Base-by-base conservation (phyloP, 1,140 invertebrate genomes). In the Zaprionus davidi region DNA sequence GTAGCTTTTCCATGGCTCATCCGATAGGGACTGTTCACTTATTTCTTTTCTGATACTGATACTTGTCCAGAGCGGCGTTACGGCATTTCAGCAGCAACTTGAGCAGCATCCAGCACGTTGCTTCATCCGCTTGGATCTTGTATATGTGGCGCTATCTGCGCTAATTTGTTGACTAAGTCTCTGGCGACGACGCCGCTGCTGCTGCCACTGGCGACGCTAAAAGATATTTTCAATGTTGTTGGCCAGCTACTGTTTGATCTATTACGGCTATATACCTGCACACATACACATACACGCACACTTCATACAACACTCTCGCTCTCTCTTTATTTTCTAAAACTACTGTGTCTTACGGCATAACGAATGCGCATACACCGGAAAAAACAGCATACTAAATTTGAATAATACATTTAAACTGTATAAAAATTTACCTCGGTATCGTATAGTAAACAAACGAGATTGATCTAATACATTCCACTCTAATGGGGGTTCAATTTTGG, bases 161-260 rank as follows among this genome's bases (percentile, higher is more conserved):
- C 58, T 75, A 71, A 71, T 75, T 58, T 64, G 67, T 49, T 22
- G 31, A 74, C 71, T 74, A 60, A 55, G 53, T 20, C 36, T n/a
- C 51, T 41, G 9, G 24, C 28, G 49, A 5, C 20, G 36, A 34
- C 41, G 41, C 41, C n/a, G 20, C 46, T 51, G 36, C 15, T 22
- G 56, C 44, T 36, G 57, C 57, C 26, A 26, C 9, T 6, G 12
- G 28, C 22, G 63, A 22, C 20, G 24, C 53, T 28, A 49, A 28
- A 53, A 22, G n/a, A 28, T 41, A 17, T 38, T 51, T 51, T 22
- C 12, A 26, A 17, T 65, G 53, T 31, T 65, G 69, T 65, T 38
- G 55, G 31, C n/a, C 55, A 66, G 62, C 57, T 62, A 75, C 41
- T 59, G 53, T 75, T 71, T 75, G 44, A 75, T 75, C 67, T 75